phyloP scores from a whole-genome alignment of 2,888 invertebrate genomes.

The Lycia hirtaria region DNA sequence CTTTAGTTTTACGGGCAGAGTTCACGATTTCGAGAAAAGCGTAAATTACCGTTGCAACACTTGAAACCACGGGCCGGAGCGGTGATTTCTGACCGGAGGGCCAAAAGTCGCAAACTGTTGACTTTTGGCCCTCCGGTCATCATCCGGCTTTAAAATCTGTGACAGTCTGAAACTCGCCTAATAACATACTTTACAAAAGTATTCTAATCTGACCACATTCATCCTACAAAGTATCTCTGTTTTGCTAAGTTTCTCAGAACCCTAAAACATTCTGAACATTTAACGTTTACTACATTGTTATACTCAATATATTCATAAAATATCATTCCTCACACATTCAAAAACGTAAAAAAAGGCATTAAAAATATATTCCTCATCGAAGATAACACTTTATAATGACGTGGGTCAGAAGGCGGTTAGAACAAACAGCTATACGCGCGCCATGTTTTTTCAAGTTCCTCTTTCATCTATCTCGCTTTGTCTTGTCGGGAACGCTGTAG shows the following conservation, averaged over 20 bases:
- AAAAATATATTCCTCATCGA: constrained; percentile 82
- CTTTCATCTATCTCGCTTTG: constrained; percentile 49
- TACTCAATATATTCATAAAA: constrained; percentile 77
- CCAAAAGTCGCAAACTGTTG: no score
- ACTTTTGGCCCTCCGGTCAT: no score
- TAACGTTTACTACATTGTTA: constrained; percentile 61
- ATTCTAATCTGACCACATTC: background rate
- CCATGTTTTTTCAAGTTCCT: constrained; percentile 56
- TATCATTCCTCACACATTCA: constrained; percentile 79
- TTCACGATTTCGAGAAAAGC: no score
- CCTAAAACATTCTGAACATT: constrained; percentile 35
- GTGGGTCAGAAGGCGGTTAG: constrained; percentile 82
- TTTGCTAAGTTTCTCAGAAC: no score
- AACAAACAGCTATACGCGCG: constrained; percentile 71
- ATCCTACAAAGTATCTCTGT: background rate
- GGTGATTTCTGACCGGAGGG: no score
- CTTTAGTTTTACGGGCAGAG: no score
- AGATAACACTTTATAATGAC: constrained; percentile 84
- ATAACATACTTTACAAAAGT: no score
- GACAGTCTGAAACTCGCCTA: no score
- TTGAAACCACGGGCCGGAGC: no score
- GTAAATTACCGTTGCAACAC: no score
- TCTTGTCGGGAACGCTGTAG: constrained; percentile 9
- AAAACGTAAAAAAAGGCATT: constrained; percentile 69
- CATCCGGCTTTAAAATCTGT: no score